Conservation (phyloP, 2,113 vertebrate genomes). For the Rhinichthys klamathensis region DNA sequence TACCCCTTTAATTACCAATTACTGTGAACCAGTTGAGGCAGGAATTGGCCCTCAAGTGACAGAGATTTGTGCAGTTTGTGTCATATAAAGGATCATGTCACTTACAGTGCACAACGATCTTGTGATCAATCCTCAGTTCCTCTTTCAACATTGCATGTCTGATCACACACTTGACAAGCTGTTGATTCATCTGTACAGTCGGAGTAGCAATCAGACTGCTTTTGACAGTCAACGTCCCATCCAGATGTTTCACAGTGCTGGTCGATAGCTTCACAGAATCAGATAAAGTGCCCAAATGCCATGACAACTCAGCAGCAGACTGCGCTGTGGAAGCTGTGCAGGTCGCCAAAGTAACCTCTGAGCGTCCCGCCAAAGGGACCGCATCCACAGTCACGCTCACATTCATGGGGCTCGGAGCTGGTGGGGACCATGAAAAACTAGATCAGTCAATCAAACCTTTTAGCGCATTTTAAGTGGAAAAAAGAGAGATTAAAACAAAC, state of each 20-base stretch:
- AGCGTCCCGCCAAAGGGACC: background rate
- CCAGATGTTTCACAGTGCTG: background rate
- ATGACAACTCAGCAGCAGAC: slow-evolving; percentile 1
- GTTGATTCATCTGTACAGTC: slow-evolving; percentile 24
- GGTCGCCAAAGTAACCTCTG: background rate
- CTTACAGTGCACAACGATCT: slow-evolving; percentile 28
- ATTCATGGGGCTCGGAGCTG: background rate
- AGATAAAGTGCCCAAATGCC: background rate
- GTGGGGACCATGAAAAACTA: background rate
- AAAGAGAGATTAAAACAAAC: background rate
- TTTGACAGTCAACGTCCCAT: background rate
- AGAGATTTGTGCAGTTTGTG: background rate
- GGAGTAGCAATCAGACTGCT: slow-evolving; percentile 26
- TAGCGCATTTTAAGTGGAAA: background rate
- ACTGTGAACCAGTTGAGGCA: background rate
- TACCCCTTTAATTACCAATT: background rate
- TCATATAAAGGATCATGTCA: background rate
- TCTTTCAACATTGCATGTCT: background rate
- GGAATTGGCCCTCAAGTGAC: background rate
- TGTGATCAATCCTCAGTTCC: background rate
- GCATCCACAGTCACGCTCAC: background rate
- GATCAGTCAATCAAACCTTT: background rate
- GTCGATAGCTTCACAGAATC: background rate
- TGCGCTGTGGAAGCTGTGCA: background rate
- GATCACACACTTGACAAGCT: slow-evolving; percentile 21